A percentile compares a stretch with the other conserved stretches of the same genome.
These are phyloP conservation scores for Drosophila yakuba DNA, from an alignment of 1,140 invertebrate species.

Conservation along the genomic window DNA sequence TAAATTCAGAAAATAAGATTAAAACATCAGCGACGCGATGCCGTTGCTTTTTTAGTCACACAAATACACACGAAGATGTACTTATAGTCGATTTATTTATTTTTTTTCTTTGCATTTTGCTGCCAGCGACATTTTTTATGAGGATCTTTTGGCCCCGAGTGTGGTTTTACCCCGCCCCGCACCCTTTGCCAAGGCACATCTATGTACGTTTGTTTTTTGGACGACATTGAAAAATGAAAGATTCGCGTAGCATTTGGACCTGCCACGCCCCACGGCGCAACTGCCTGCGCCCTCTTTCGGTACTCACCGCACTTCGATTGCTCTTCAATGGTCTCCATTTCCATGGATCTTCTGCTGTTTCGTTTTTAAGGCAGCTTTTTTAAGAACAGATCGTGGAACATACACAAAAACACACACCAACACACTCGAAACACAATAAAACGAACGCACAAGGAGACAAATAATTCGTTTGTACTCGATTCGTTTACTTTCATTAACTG, in stretches of 20 bases:
- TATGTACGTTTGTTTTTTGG: no score
- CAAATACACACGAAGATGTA: conserved; percentile 24
- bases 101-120: conserved; percentile 41
- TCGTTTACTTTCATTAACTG: conserved; percentile 48
- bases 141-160: conserved; percentile 57
- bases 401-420: conserved; percentile 29
- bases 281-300: background rate
- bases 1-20: conserved; percentile 69
- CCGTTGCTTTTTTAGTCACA: conserved; percentile 59
- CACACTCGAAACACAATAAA: conserved; percentile 25
- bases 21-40: conserved; percentile 58
- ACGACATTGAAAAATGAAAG: conserved; percentile 61
- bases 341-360: conserved; percentile 20
- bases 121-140: conserved; percentile 75
- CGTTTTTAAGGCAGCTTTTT: background rate
- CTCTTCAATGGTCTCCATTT: conserved; percentile 80
- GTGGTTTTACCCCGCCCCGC: conserved; percentile 21
- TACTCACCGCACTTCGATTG: conserved; percentile 80
- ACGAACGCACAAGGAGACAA: conserved; percentile 45
- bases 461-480: conserved; percentile 38
- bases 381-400: conserved; percentile 27
- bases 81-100: conserved; percentile 15
- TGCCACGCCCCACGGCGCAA: conserved; percentile 20
- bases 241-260: conserved; percentile 31
- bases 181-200: background rate